Conservation (phyloP, 2,888 invertebrate species). For the Dynastes tityus region DNA sequence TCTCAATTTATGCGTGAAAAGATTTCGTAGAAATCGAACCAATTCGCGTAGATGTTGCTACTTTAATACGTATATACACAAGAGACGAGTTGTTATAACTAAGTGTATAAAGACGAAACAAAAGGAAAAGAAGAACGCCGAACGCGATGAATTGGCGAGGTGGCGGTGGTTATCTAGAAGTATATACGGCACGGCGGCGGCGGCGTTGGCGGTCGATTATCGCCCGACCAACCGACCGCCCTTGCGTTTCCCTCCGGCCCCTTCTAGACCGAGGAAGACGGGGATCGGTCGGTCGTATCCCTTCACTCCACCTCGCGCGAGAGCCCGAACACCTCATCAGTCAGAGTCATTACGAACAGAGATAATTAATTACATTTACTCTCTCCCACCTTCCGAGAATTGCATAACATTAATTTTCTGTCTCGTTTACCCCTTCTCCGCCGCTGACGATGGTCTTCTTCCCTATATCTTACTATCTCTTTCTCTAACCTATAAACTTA, state of each 20-base stretch:
- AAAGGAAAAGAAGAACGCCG: no score
- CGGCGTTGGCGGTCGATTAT: conserved; percentile 64
- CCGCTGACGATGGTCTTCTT: neutral
- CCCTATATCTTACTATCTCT: neutral
- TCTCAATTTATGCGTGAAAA: no score
- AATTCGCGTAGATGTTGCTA: no score
- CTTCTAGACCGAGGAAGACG: conserved; percentile 49
- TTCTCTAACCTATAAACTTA: neutral
- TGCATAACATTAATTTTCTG: conserved; percentile 72
- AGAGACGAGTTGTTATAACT: no score
- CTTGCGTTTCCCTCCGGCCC: conserved; percentile 56
- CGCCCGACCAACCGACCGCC: conserved; percentile 60
- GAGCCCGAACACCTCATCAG: conserved; percentile 74
- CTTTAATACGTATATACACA: no score
- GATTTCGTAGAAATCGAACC: no score
- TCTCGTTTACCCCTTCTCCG: conserved; percentile 57
- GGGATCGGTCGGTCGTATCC: neutral
- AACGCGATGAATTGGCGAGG: no score
- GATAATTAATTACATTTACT: conserved; percentile 79
- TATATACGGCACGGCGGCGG: neutral
- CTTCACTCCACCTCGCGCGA: conserved; percentile 63
- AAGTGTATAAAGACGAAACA: no score
- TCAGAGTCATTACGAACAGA: conserved; percentile 77
- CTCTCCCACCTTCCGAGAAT: conserved; percentile 73
- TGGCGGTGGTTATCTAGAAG: no score